Evolutionary conservation across 2,888 invertebrate species (phyloP), one percentile per base, ranked within the genome.

Genomic region (Zaprionus bogoriensis): DNA sequence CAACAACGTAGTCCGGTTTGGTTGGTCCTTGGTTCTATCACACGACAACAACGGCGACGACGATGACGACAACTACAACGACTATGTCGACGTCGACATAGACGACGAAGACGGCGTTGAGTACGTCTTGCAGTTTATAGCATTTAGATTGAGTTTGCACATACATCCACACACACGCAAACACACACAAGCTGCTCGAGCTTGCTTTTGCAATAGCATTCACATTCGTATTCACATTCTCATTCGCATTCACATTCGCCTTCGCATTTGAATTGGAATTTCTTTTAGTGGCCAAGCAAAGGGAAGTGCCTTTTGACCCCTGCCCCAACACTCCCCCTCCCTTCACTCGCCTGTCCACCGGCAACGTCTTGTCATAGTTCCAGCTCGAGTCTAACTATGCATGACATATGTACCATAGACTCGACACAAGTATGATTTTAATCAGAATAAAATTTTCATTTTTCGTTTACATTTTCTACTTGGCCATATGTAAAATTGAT

Each of bases 131-230:
- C 83, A 76, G 86, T 77, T 77, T 82, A 77, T 80, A 67, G 85
- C 70, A 67, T 81, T 84, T 87, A 78, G 76, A 82, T 87, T 82
- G 75, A 78, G 86, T 80, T 85, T 82, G 65, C 79, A 73, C 64
- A 70, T 62, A 85, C 62, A 51, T 63, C 4, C 41, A 12, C 1
- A 41, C 5, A 66, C 71, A 71, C 42, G 61, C 66, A 84, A 63
- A 51, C 66, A 67, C 73, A 81, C 44, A 64, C 47, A 75, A 73
- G 65, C 58, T 69, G 62, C 70, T 70, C 59, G 67, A 71, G 59
- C n/a, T n/a, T n/a, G n/a, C n/a, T n/a, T 60, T 67, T 59, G 41
- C 51, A 58, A 59, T 61, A 57, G 55, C 32, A 48, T 71, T 71
- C 28, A 23, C 32, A 30, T 41, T 44, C 38, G 22, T 32, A 48